Evolutionary conservation across 2,113 vertebrate genomes (phyloP), one percentile per base, ranked within the genome.

Genomic region (Petrocephalus zakoni): DNA sequence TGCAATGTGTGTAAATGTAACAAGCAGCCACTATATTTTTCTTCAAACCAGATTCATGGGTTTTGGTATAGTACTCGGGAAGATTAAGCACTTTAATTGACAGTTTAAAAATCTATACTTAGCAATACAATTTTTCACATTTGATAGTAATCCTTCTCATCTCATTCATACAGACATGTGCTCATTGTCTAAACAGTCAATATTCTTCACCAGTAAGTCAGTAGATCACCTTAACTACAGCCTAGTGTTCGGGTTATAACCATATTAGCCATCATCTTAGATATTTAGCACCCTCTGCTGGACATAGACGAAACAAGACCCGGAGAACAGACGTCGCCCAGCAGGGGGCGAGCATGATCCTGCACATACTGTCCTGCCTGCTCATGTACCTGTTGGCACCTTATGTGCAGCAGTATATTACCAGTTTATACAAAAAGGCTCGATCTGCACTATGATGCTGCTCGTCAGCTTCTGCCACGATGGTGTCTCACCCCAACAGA

Each of bases 241-340:
- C 15, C 34, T 25, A 1, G 5, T 9, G 68, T 78, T 10, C 34
- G 37, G 72, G 72, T 42, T 78, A 37, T 37, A 75, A 75, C 25
- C 29, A 1, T 34, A 78, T 78, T 25, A 85, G n/a, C 19, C 49
- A 49, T 19, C 7, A 42, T 46, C 78, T 22, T 82, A 34, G 46
- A 83, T 46, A 85, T 46, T 86, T 55, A 86, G 85, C 85, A 34
- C 56, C 52, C 85, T 56, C 85, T 86, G 85, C 85, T 86, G 85
- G 85, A 55, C 29, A 86, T 53, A 34, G 53, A 0, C 4, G n/a
- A 22, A 47, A 84, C 21, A 47, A 51, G 46, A 84, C 19, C 21
- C 6, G 61, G n/a, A 84, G 47, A 84, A 42, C 72, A 37, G 15
- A 75, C 37, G 13, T 78, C 15, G 19, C 8, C 72, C 72, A 78